Evolutionary conservation across 1,140 invertebrate species (phyloP), one percentile per base, ranked within the genome.

Genomic region (Drosophila baimaii): DNA sequence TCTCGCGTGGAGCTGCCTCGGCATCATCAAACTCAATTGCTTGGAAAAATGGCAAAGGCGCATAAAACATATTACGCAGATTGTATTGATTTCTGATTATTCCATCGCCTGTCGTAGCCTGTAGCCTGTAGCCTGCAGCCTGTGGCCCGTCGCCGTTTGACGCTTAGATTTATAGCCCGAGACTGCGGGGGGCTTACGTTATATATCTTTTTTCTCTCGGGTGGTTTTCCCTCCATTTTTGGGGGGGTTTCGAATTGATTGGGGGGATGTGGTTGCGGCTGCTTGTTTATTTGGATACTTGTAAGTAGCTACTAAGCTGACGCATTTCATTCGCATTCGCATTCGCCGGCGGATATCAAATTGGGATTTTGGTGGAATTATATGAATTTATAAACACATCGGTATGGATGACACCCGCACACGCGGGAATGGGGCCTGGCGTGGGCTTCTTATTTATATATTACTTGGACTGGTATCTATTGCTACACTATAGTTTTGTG

Each of bases 11-110:
- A 55, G 31, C 57, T 37, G 59, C 49, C 7, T 1, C 23, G 86
- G 73, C 86, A 83, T 91, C 89, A 89, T 91, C 89, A 91, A 90
- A 91, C 81, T 91, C 84, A 91, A 91, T 91, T 91, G 89, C 83
- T 77, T 74, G 89, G 89, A 91, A 91, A 91, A 91, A 85, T 90
- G 85, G 81, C 85, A 72, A 76, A 77, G 63, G 62, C 64, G 83
- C 83, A 85, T 86, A 86, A 86, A 86, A 77, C 84, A 86, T 86
- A 86, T 86, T 86, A 89, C 83, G 84, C 84, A 86, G 83, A 83
- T 86, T 86, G 83, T 86, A 86, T 86, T 86, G 83, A 86, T 86
- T 86, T 86, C 83, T 86, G 78, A 86, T 86, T 86, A 86, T 86
- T 86, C 81, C 71, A 61, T 88, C 66, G 52, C 76, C 43, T n/a